Base-by-base conservation (phyloP, 2,888 invertebrate genomes). In the Phaonia tiefii region DNA sequence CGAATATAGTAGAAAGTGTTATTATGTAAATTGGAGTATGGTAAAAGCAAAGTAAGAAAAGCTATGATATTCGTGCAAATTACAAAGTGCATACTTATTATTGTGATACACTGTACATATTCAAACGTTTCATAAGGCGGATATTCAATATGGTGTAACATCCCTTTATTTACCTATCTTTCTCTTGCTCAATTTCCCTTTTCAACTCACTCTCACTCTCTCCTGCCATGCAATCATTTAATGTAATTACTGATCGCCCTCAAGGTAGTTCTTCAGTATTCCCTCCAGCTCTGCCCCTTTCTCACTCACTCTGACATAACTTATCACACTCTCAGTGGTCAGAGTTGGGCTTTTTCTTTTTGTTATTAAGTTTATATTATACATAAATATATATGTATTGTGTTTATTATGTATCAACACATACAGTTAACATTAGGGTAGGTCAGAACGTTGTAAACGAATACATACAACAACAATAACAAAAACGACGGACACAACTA, bases 371-470 rank as follows among this genome's bases (percentile, higher is more conserved):
- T 63, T 63, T 63, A 63, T 31, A 5, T 31, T 31, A 8, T 31
- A 8, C 31, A 31, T 63, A 63, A 63, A 63, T 63, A 63, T n/a
- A n/a, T n/a, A n/a, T n/a, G n/a, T n/a, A n/a, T n/a, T n/a, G n/a
- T n/a, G n/a, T 63, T 63, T 63, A 63, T 42, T 63, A 31, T 31
- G 8, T 63, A 63, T 63, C 42, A 42, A 63, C 63, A 63, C 63
- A 63, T 63, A 63, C 39, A 37, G 39, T 44, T 71, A 60, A 42
- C 49, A 67, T 77, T 79, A 56, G 69, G 78, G 74, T 65, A 74
- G 79, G 79, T 79, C 79, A 70, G 70, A 39, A 54, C 74, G 17
- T 70, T 79, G 56, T 65, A 39, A 74, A 70, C 22, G 46, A 15
- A 11, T 72, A 22, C 3, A 31, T 8, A 31, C 31, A 8, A 54